Base-by-base conservation (phyloP, 53 echinoderm and acorn worm species). In the Astropecten irregularis region DNA sequence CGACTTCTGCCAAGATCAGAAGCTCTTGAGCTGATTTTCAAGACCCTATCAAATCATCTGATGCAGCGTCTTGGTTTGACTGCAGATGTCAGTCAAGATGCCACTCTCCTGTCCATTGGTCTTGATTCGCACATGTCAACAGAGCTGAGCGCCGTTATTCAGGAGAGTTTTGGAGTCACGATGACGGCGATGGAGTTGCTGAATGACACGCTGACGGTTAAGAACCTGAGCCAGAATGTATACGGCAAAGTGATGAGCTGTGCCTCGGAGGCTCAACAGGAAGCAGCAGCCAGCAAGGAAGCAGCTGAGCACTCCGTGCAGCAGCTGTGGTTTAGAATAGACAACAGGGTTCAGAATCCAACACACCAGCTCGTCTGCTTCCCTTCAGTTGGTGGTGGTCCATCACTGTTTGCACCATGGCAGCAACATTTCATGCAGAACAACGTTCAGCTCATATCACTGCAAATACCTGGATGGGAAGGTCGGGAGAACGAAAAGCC, bases 41-140 rank as follows among this genome's bases (percentile, higher is more conserved):
- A 92, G 51, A 84, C 91, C 2, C 37, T 99, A 25, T 83, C 90
- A 3, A 57, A 90, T 30, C 90, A 85, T 73, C 72, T 99, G 26
- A 87, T 84, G 15, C 87, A 99, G 76, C 84, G 92, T 28, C 91
- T 99, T 42, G 99, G 99, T 3, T 85, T 94, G 4, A 90, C 73
- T 46, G 92, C 71, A 40, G 92, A 88, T 21, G 71, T 99, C 21
- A 81, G 85, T 47, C 53, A 84, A 32, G 90, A 99, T 71, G 74
- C 94, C 18, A 88, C 99, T 9, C 91, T 90, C 42, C 70, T 95
- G 54, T 87, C 92, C 5, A 71, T 99, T 50, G 99, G 99, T 53
- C 51, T 95, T 18, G 93, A 99, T 69, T 99, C 99, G 8, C 99
- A 92, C 60, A 99, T 94, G 94, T 92, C 99, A 3, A 87, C 99